These are phyloP conservation scores for Actias luna DNA, from an alignment of 2,888 invertebrate species.

Conservation along the genomic window DNA sequence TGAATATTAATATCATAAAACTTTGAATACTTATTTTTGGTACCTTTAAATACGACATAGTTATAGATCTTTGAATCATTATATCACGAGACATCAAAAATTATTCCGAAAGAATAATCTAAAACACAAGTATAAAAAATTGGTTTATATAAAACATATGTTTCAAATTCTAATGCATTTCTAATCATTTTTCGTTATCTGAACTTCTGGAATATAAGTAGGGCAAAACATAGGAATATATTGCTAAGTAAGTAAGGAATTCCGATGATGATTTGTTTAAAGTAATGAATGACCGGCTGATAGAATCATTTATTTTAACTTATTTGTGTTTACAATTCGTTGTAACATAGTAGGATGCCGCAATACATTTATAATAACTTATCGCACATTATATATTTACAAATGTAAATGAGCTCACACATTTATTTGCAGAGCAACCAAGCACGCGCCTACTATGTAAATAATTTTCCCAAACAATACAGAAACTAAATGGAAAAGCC, in stretches of 20 bases:
- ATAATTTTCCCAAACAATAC: constrained; percentile 28
- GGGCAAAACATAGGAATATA: no score
- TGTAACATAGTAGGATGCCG: background rate
- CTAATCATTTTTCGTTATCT: no score
- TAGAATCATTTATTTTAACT: no score
- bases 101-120: background rate
- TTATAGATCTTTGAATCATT: background rate
- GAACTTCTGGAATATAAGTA: no score
- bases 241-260: no score
- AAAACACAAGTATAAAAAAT: background rate
- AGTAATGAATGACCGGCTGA: no score
- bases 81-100: background rate
- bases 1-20: constrained; percentile 24
- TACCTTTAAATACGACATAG: no score
- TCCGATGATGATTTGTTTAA: no score
- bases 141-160: background rate
- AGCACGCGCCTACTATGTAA: constrained; percentile 44
- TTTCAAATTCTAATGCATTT: no score
- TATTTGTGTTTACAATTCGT: background rate
- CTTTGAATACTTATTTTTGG: background rate
- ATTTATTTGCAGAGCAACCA: constrained; percentile 36
- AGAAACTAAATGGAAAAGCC: constrained; percentile 10
- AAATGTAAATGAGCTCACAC: constrained; percentile 24
- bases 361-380: background rate
- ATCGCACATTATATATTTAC: constrained; percentile 15